Conservation (phyloP, 1,140 invertebrate species). For the Mercenaria mercenaria region DNA sequence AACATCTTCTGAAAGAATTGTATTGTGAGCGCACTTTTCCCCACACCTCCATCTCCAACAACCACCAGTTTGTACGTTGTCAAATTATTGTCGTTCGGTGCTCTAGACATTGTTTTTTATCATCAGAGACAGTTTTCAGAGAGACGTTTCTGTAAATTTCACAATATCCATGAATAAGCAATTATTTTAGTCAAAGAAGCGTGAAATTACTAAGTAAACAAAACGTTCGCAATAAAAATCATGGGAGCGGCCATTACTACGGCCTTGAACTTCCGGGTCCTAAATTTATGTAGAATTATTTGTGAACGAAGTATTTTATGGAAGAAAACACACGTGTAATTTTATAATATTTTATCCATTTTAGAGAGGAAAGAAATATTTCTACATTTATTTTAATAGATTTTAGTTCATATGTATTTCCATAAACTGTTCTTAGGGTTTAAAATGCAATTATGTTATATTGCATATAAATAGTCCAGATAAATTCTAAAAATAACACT, state of each 20-base stretch:
- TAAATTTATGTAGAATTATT: neutral
- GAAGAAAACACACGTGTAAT: too few species aligned
- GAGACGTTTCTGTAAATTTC: neutral
- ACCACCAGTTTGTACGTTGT: conserved; percentile 95
- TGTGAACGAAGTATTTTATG: conserved; percentile 6
- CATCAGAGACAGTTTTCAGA: too few species aligned
- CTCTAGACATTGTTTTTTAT: conserved; percentile 74
- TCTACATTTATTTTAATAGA: too few species aligned
- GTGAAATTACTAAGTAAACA: conserved; percentile 16
- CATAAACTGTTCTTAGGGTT: too few species aligned
- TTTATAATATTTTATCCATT: conserved; percentile 83
- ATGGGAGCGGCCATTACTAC: conserved; percentile 48
- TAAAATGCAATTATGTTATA: too few species aligned
- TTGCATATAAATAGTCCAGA: too few species aligned
- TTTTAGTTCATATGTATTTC: too few species aligned
- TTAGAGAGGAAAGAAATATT: too few species aligned
- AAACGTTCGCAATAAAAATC: neutral
- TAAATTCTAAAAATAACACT: too few species aligned
- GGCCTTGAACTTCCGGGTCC: conserved; percentile 32
- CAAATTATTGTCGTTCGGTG: conserved; percentile 93
- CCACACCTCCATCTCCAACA: conserved; percentile 95
- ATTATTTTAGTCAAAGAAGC: neutral
- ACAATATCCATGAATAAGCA: neutral
- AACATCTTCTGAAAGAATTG: conserved; percentile 99
- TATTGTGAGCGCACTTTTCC: conserved; percentile 96